A percentile compares a stretch with the other conserved stretches of the same genome.
phyloP scores from a whole-genome alignment of 1,140 invertebrate species.

The Zaprionus ornatus region DNA sequence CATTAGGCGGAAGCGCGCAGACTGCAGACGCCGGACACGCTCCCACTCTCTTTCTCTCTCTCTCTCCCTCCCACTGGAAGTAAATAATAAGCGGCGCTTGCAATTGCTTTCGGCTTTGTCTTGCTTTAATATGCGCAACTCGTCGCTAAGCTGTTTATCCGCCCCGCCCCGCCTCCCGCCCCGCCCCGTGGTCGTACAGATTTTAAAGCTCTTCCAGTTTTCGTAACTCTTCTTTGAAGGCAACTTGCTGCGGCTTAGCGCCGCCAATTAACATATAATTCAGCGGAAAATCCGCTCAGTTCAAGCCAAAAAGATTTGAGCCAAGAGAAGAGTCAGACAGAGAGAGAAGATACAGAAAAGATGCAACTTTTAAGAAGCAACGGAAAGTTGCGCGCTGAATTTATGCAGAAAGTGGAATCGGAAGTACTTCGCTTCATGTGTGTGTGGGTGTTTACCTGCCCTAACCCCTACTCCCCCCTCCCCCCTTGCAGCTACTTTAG shows the following conservation, averaged over 20 bases:
- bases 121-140: conserved; percentile 22
- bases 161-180: neutral
- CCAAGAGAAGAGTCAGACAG: neutral
- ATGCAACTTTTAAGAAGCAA: conserved; percentile 25
- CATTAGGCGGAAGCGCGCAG: conserved; percentile 64
- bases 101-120: conserved; percentile 11
- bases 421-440: neutral
- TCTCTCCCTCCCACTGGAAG: conserved; percentile 6
- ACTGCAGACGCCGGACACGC: conserved; percentile 60
- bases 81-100: conserved; percentile 21
- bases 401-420: conserved; percentile 6
- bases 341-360: neutral
- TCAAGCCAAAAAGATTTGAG: conserved; percentile 4
- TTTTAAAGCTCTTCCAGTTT: neutral
- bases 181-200: neutral
- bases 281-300: conserved; percentile 58
- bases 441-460: neutral
- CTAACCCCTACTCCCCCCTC: too few relatives aligned
- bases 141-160: conserved; percentile 52
- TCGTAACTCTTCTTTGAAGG: conserved; percentile 66
- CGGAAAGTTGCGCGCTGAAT: neutral
- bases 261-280: conserved; percentile 75
- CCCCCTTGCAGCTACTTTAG: neutral
- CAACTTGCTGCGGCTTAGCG: conserved; percentile 45
- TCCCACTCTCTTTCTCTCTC: neutral